phyloP scores from a whole-genome alignment of 2,888 invertebrate species.

The Chaitophorus viminalis region DNA sequence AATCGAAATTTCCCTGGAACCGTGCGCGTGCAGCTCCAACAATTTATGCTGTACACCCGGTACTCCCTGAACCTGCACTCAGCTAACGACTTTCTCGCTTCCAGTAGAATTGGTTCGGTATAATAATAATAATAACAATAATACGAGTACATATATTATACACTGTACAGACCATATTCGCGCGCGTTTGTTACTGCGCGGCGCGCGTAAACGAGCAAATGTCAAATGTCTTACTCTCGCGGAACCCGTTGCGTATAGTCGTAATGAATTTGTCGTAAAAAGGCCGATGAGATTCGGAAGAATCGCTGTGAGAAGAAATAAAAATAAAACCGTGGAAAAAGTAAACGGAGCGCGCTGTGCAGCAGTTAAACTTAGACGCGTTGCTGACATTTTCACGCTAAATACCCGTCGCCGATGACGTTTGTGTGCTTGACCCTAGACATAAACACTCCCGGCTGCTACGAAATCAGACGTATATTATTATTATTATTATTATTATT shows the following conservation, averaged over 20 bases:
- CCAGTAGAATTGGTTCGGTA: background rate
- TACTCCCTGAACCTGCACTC: background rate
- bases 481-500: background rate
- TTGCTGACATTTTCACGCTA: conserved; percentile 18
- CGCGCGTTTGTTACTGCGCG: background rate
- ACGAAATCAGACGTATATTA: background rate
- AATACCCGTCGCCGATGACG: background rate
- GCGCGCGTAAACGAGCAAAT: conserved; percentile 9
- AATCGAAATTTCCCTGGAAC: background rate
- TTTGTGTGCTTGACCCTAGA: background rate
- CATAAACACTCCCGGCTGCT: background rate
- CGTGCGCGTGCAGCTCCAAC: background rate
- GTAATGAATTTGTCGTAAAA: conserved; percentile 34
- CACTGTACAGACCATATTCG: too few species aligned
- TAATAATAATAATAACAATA: too few species aligned
- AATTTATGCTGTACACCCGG: background rate
- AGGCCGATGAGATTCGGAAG: conserved; percentile 49
- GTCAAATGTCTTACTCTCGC: conserved; percentile 27
- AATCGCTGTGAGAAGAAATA: background rate
- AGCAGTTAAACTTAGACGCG: conserved; percentile 30
- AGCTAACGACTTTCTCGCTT: background rate
- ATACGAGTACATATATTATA: too few species aligned
- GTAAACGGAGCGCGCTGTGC: conserved; percentile 36
- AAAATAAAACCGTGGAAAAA: background rate
- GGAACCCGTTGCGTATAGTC: background rate